phyloP scores from a whole-genome alignment of 2,113 vertebrate species.

The Scatophagus argus region DNA sequence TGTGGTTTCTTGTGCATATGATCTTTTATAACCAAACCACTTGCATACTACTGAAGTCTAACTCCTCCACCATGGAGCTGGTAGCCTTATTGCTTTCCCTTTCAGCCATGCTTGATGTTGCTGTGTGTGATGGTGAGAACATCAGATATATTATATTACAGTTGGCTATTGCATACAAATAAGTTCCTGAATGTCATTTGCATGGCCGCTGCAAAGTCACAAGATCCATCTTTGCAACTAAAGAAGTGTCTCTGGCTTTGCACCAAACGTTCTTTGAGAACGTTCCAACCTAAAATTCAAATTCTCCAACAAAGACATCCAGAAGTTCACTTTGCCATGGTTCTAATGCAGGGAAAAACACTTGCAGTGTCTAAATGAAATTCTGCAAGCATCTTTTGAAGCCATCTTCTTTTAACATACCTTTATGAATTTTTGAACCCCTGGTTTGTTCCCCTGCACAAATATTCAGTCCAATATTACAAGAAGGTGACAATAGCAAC shows the following conservation, averaged over 20 bases:
- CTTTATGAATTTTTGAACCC: slow-evolving; percentile 31
- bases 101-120: no score
- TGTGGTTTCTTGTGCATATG: no score
- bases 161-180: no score
- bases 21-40: no score
- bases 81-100: no score
- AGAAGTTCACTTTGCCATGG: slow-evolving; percentile 10
- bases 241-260: neutral
- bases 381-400: slow-evolving; percentile 20
- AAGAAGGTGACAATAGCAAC: slow-evolving; percentile 47
- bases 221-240: neutral
- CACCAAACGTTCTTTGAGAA: neutral
- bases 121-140: no score
- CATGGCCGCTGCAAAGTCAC: neutral
- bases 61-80: no score
- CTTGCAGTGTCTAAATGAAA: slow-evolving; percentile 3
- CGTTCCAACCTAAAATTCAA: neutral
- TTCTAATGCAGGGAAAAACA: slow-evolving; percentile 2
- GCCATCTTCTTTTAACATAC: slow-evolving; percentile 47
- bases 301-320: neutral
- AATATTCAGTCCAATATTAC: slow-evolving; percentile 55
- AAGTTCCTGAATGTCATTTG: neutral
- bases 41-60: no score
- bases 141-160: no score
- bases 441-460: slow-evolving; percentile 33